phyloP scores from a whole-genome alignment of 2,888 invertebrate species.

The Chymomyza fuscimana region DNA sequence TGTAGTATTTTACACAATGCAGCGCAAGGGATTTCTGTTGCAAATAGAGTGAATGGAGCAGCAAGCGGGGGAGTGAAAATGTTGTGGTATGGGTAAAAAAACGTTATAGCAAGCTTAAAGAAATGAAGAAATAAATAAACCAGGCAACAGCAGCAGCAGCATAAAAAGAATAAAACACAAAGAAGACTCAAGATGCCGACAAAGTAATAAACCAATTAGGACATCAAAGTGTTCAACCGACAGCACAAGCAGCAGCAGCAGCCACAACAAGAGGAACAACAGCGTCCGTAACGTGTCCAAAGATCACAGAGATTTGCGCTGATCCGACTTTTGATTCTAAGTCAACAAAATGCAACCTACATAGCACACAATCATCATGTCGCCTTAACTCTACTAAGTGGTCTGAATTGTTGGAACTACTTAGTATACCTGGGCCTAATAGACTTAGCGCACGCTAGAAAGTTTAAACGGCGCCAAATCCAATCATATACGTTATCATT shows the following conservation, averaged over 20 bases:
- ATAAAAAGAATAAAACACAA: conserved; percentile 64
- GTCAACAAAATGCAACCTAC: conserved; percentile 70
- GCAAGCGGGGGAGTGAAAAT: background rate
- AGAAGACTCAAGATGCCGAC: conserved; percentile 76
- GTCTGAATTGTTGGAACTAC: background rate
- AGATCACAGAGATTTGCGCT: conserved; percentile 73
- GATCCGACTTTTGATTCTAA: conserved; percentile 72
- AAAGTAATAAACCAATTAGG: conserved; percentile 79
- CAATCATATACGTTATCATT: conserved; percentile 55
- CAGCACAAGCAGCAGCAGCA: conserved; percentile 56
- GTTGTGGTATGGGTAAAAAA: conserved; percentile 17
- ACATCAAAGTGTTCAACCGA: conserved; percentile 77
- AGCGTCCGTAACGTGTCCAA: conserved; percentile 16
- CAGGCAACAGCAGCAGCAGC: conserved; percentile 71
- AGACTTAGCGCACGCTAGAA: background rate
- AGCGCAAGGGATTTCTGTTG: conserved; percentile 10
- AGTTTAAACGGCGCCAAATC: background rate
- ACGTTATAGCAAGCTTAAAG: conserved; percentile 58
- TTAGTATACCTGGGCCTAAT: conserved; percentile 5
- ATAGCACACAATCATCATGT: conserved; percentile 45
- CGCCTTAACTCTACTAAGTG: background rate
- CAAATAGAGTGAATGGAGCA: background rate
- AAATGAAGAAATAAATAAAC: conserved; percentile 74
- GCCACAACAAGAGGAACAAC: conserved; percentile 9
- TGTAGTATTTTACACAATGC: conserved; percentile 52